A percentile compares a stretch with the other conserved stretches of the same genome.
Conservation (phyloP, 2,797 vertebrate species). For the Phylloscopus collybita region DNA sequence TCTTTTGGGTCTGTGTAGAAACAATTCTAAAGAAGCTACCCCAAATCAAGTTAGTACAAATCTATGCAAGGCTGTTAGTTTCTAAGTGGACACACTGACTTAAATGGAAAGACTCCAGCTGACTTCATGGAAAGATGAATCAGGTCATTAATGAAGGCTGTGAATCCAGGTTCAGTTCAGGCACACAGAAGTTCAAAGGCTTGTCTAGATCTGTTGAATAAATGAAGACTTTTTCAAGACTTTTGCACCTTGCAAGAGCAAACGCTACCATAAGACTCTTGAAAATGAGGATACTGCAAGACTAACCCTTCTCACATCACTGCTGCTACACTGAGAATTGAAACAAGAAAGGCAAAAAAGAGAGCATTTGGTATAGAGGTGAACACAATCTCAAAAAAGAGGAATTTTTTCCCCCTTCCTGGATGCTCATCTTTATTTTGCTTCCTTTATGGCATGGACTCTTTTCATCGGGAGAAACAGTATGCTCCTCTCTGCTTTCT, state of each 20-base stretch:
- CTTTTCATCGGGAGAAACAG: constrained; percentile 7
- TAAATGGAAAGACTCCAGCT: constrained; percentile 18
- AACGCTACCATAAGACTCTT: not conserved
- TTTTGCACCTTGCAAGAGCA: not conserved
- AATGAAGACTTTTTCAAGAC: not conserved
- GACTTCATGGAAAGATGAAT: constrained; percentile 17
- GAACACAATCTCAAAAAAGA: not conserved
- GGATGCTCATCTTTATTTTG: not conserved
- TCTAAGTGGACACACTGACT: not conserved
- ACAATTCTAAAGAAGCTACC: not conserved
- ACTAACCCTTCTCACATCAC: not conserved
- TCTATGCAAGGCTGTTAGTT: not conserved
- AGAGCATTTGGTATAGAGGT: not conserved
- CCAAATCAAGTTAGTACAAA: not conserved
- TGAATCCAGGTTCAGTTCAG: constrained; percentile 10
- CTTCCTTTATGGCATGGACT: not conserved
- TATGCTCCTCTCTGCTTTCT: not conserved
- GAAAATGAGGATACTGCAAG: not conserved
- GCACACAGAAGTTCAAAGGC: not conserved
- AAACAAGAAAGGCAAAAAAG: not conserved
- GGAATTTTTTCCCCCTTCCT: rapidly evolving
- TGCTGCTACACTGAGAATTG: not conserved
- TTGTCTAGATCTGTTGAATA: constrained; percentile 4
- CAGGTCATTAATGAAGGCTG: not conserved
- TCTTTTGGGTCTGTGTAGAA: not conserved